phyloP scores from a whole-genome alignment of 2,113 vertebrate genomes.

The Istiophorus platypterus region DNA sequence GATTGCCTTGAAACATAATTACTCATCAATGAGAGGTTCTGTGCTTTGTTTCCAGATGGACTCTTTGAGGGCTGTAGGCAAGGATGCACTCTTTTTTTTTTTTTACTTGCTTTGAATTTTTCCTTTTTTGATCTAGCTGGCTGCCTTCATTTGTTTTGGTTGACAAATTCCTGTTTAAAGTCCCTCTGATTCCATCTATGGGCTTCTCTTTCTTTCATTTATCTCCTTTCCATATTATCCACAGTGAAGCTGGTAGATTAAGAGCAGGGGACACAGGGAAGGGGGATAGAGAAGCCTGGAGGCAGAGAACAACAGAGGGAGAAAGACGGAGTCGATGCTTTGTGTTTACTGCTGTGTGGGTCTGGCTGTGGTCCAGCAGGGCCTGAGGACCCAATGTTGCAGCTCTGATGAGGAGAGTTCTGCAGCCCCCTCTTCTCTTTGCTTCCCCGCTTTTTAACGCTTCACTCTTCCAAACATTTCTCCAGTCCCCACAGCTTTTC shows the following conservation, averaged over 20 bases:
- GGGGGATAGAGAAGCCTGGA: conserved; percentile 1
- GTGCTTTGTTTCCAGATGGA: neutral
- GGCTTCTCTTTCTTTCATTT: neutral
- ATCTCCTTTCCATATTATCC: neutral
- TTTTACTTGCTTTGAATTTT: neutral
- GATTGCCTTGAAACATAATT: neutral
- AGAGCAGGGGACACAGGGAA: conserved; percentile 15
- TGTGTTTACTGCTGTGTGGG: conserved; percentile 49
- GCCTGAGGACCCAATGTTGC: conserved; percentile 65
- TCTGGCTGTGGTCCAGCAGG: conserved; percentile 57
- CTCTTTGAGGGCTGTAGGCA: neutral
- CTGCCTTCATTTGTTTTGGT: neutral
- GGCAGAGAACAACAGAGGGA: conserved; percentile 23
- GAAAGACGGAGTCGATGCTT: conserved; percentile 12
- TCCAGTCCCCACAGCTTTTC: conserved; percentile 32
- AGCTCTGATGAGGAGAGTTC: conserved; percentile 67
- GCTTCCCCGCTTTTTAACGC: conserved; percentile 12
- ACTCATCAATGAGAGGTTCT: neutral
- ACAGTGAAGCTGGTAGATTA: conserved; percentile 10
- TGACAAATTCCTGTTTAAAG: conserved; percentile 2
- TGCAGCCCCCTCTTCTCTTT: conserved; percentile 36
- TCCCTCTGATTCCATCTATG: neutral
- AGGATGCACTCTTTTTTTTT: neutral
- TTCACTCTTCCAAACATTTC: conserved; percentile 19
- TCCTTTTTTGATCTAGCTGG: conserved; percentile 10